These are phyloP conservation scores for Arbacia lixula DNA, from an alignment of 53 echinoderm and acorn worm species.

Conservation along the genomic window DNA sequence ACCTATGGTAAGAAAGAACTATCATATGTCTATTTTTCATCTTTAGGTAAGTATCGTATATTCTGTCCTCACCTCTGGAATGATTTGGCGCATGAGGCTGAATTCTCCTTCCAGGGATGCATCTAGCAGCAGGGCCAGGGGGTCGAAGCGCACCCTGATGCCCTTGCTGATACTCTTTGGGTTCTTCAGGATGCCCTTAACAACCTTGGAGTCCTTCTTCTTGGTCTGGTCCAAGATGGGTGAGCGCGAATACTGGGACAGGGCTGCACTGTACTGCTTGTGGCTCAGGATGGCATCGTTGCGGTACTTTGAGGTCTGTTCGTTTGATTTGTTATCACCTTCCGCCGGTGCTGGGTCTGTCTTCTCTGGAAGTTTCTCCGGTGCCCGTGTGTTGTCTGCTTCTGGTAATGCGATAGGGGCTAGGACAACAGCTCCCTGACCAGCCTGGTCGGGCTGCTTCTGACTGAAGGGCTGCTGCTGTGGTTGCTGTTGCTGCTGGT, in stretches of 20 bases:
- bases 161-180: conserved; percentile 69
- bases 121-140: conserved; percentile 94
- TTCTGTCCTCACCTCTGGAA: conserved; percentile 98
- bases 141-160: conserved; percentile 92
- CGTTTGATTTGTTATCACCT: conserved; percentile 31
- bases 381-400: conserved; percentile 20
- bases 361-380: conserved; percentile 16
- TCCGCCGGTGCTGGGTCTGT: conserved; percentile 51
- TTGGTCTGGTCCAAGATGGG: conserved; percentile 78
- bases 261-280: conserved; percentile 82
- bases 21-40: too few relatives aligned
- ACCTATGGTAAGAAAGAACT: too few relatives aligned
- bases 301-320: conserved; percentile 46
- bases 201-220: conserved; percentile 56
- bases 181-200: conserved; percentile 88
- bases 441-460: conserved; percentile 35
- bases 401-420: conserved; percentile 23
- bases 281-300: conserved; percentile 88
- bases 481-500: too few relatives aligned
- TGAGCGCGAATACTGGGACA: conserved; percentile 81
- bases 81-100: conserved; percentile 87
- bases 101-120: conserved; percentile 97
- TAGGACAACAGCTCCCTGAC: neutral
- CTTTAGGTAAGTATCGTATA: too few relatives aligned
- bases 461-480: conserved; percentile 6